phyloP scores from a whole-genome alignment of 2,113 vertebrate species.

The Dromiciops gliroides region DNA sequence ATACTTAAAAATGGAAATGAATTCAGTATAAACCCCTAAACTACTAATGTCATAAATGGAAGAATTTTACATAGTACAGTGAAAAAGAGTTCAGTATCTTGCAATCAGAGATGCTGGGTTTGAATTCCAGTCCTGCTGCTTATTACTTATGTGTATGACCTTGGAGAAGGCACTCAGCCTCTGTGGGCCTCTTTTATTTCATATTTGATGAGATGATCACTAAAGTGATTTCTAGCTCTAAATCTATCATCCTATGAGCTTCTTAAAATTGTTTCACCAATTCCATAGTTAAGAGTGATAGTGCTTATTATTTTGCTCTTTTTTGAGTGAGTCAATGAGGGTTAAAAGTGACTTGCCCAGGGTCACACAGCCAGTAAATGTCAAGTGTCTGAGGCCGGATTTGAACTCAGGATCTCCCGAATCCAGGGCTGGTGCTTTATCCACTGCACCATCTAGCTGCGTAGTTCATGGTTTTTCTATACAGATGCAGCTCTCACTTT shows the following conservation, averaged over 20 bases:
- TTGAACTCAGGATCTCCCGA: too few relatives aligned
- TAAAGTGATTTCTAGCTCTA: background rate
- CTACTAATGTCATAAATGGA: slow-evolving; percentile 29
- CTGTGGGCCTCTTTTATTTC: background rate
- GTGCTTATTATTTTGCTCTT: slow-evolving; percentile 5
- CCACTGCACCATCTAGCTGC: too few relatives aligned
- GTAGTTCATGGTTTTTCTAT: slow-evolving; percentile 33
- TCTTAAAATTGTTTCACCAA: background rate
- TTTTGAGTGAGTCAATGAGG: background rate
- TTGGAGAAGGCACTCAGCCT: background rate
- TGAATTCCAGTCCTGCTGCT: background rate
- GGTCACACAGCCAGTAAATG: too few relatives aligned
- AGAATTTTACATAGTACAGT: background rate
- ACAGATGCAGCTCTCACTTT: slow-evolving; percentile 14
- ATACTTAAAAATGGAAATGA: slow-evolving; percentile 28
- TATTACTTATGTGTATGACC: background rate
- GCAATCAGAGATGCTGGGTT: background rate
- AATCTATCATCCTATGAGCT: background rate
- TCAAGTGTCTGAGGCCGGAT: too few relatives aligned
- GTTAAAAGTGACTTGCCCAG: too few relatives aligned
- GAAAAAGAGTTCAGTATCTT: background rate
- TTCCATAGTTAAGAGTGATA: slow-evolving; percentile 10
- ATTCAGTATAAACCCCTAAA: slow-evolving; percentile 19
- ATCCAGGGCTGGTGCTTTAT: too few relatives aligned
- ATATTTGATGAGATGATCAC: background rate